Base-by-base conservation (phyloP, 1,140 invertebrate species). In the Eulimnadia texana region DNA sequence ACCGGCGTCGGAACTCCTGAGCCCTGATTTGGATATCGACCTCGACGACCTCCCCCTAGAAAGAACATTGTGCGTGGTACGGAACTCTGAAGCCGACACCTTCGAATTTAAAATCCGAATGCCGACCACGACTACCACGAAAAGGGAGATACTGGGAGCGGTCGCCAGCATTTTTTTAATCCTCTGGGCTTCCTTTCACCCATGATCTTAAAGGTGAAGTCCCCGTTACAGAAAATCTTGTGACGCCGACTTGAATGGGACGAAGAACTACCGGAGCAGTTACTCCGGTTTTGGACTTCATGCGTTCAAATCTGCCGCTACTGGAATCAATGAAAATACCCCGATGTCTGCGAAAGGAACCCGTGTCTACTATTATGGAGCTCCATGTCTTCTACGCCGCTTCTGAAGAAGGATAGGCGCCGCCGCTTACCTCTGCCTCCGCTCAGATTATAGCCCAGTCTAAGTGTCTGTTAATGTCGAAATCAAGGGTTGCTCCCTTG, bases 201-300 rank as follows among this genome's bases (percentile, higher is more conserved):
- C 23, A 50, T 72, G 13, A 69, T 68, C 13, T 66, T 74, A 13
- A 63, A 59, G 19, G 66, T 67, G 42, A 77, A 77, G 67, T 67
- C 72, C 3, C 58, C 76, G 10, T 55, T 78, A 10, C 76, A 78
- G 69, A 52, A 69, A 62, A 51, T 77, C 16, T 75, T 74, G 73
- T 23, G 66, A 55, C 25, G 42, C 27, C 66, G 70, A 29, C 11
- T 72, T 11, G 69, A 67, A 54, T 78, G 75, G 74, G 75, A 77
- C 64, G 69, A 72, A 25, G 53, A 63, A 25, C 63, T 75, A 11
- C 67, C 70, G 23, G 16, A 29, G 19, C 50, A 68, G 61, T 3
- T 64, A 2, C 11, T 27, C 2, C 3, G 9, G 6, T 19, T n/a
- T 24, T 64, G 60, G 25, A 25, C 20, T n/a, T 51, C 24, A n/a